Conservation (phyloP, 1,140 invertebrate species). For the Proctacanthus coquilletti region DNA sequence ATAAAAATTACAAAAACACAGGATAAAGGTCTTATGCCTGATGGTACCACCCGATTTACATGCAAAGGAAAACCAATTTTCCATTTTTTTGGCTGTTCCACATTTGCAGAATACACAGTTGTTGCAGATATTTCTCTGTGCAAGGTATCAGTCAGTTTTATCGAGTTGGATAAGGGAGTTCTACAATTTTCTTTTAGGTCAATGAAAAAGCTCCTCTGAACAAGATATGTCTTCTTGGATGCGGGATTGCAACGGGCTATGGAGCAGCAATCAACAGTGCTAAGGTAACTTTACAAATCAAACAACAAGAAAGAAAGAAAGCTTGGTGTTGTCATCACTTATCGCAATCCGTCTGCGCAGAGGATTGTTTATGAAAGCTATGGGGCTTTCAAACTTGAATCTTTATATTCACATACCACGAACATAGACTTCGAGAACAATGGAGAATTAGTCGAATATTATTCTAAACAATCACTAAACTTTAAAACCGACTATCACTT, state of each 20-base stretch:
- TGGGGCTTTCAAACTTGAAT: too few species aligned
- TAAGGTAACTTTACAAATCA: conserved; percentile 45
- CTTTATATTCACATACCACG: too few species aligned
- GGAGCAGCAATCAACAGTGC: conserved; percentile 83
- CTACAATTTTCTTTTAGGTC: not conserved
- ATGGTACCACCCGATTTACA: conserved; percentile 36
- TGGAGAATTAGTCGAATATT: too few species aligned
- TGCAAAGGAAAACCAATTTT: conserved; percentile 38
- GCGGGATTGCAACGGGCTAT: conserved; percentile 78
- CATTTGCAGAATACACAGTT: conserved; percentile 96
- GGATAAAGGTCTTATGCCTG: conserved; percentile 36
- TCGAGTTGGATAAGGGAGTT: not conserved
- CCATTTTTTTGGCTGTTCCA: conserved; percentile 94
- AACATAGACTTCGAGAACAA: too few species aligned
- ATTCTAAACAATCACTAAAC: too few species aligned
- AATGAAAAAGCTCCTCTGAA: conserved; percentile 52
- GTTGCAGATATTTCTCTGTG: conserved; percentile 80
- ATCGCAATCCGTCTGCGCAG: too few species aligned
- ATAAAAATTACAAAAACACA: conserved; percentile 20
- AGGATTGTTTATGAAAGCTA: too few species aligned
- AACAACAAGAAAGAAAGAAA: too few species aligned
- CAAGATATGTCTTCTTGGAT: conserved; percentile 82
- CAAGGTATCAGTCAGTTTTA: conserved; percentile 43
- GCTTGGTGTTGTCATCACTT: too few species aligned
- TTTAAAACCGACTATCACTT: too few species aligned